Evolutionary conservation across 2,113 vertebrate species (phyloP), one percentile per base, ranked within the genome.

Genomic region (Cephalopterus ornatus): DNA sequence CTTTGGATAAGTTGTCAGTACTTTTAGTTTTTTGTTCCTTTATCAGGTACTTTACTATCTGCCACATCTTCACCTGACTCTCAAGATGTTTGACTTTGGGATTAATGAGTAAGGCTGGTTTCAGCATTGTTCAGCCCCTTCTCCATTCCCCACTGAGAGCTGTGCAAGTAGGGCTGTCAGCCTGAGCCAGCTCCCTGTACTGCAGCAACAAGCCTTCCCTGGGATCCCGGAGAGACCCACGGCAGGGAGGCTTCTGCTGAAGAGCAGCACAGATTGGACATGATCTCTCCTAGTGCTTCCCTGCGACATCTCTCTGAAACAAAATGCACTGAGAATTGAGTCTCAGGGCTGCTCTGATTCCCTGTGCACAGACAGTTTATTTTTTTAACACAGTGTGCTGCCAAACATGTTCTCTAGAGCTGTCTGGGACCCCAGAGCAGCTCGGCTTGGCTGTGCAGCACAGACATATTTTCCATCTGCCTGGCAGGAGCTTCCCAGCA

Each of bases 401-500:
- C 92, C 95, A 93, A 86, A 49, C 78, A 44, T 46, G 81, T 68
- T 73, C 80, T 85, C 46, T 65, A 84, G 82, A 58, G 82, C 63
- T 63, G 86, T 20, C 89, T 92, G 92, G 70, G 83, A 71, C 49
- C 61, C 46, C 0, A 8, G 7, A 15, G 50, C 42, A 89, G 92
- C 89, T 44, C 14, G 1, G 46, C 70, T 37, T 41, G 4, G 53
- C 28, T 0, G 1, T 53, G 44, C 83, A 83, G 76, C 88, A 56
- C 61, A 77, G 17, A 39, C 61, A 72, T 76, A 63, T 80, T 95
- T 93, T 73, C 92, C 95, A 92, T 92, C 77, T 85, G 61, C 84
- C 89, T 68, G 66, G 83, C 71, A 74, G 89, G 28, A 83, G 35
- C 77, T 85, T 78, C 92, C 82, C 81, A 27, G 35, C 56, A 7